These are phyloP conservation scores for Bedellia somnulentella DNA, from an alignment of 2,888 invertebrate species.

Conservation along the genomic window DNA sequence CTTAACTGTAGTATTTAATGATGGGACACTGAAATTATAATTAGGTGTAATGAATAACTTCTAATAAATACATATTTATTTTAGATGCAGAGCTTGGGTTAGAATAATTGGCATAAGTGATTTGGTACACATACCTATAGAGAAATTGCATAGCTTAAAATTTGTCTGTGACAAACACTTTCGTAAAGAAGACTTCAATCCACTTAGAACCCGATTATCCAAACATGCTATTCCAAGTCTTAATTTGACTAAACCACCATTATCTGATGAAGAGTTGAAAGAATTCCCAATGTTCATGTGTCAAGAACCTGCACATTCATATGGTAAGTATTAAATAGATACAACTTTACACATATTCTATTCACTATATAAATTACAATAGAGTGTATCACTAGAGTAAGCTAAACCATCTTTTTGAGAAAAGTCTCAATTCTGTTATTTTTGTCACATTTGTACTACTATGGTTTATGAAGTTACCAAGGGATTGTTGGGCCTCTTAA, in stretches of 20 bases:
- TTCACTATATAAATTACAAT: no score
- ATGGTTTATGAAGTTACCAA: no score
- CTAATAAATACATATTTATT: no score
- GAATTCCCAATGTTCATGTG: not conserved
- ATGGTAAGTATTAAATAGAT: not conserved
- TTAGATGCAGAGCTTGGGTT: no score
- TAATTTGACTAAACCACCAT: not conserved
- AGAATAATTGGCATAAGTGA: conserved; percentile 1
- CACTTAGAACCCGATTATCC: not conserved
- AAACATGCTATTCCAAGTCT: not conserved
- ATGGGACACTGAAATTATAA: no score
- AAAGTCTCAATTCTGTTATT: not conserved
- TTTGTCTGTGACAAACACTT: conserved; percentile 1
- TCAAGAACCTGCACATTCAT: not conserved
- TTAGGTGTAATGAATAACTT: no score
- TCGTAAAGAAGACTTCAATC: not conserved
- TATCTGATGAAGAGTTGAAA: not conserved
- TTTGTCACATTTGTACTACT: not conserved
- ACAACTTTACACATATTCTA: not conserved
- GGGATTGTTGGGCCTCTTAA: no score
- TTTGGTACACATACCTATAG: not conserved
- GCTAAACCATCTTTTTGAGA: no score
- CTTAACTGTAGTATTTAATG: no score
- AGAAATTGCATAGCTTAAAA: not conserved
- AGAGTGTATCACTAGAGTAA: no score